Conservation (phyloP, 2,113 vertebrate genomes). For the Felis chaus region DNA sequence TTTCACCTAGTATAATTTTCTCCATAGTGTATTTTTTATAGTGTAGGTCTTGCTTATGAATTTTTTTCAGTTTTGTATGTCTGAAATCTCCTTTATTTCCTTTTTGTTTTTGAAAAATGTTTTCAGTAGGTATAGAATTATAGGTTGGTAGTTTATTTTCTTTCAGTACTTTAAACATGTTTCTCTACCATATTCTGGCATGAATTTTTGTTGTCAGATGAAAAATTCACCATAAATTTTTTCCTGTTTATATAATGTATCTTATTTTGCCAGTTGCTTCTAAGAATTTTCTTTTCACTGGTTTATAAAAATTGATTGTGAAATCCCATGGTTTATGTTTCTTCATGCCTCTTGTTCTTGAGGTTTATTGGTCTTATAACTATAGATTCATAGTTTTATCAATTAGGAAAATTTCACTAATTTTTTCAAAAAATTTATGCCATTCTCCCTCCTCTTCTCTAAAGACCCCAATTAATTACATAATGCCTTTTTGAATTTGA, state of each 20-base stretch:
- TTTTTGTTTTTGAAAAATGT: neutral
- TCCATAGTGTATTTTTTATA: neutral
- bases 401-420: neutral
- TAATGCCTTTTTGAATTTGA: neutral
- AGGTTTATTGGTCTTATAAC: neutral
- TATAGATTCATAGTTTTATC: neutral
- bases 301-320: neutral
- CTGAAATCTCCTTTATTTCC: neutral
- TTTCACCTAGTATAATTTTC: neutral
- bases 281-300: neutral
- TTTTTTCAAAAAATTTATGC: neutral
- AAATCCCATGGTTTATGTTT: neutral
- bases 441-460: neutral
- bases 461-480: neutral
- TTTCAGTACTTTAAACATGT: neutral
- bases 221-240: neutral
- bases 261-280: neutral
- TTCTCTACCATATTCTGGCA: neutral
- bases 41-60: neutral
- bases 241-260: neutral
- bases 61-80: neutral
- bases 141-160: neutral
- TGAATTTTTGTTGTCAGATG: neutral
- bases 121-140: neutral
- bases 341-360: neutral